Evolutionary conservation across 2,113 vertebrate genomes (phyloP), one percentile per base, ranked within the genome.

Genomic region (Tupaia tana): DNA sequence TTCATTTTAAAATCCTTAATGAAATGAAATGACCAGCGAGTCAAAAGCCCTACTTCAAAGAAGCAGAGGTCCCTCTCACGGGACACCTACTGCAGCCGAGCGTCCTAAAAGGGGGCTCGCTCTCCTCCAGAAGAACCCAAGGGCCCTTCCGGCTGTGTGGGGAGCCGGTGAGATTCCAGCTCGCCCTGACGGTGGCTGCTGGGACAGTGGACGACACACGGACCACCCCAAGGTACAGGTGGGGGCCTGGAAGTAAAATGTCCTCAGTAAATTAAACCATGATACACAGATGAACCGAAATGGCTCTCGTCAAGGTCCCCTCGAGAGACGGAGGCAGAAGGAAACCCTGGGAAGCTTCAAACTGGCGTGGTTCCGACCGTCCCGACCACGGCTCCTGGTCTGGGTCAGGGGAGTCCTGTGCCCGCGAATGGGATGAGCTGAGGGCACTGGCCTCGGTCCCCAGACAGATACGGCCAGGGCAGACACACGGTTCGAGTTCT

Each of bases 171-270:
- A 14, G 1, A 15, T 3, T 34, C 43, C 10, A 31, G 22, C 31
- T 56, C 24, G 5, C 20, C 19, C 67, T 43, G 34, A 16, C 27
- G 9, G 34, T 24, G 58, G 0, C 2, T 9, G 1, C 11, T 0
- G n/a, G 73, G 7, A 43, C 27, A 1, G 34, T 12, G 20, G 8
- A 1, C 25, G 4, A 1, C 13, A 12, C 0, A 1, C 0, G 4
- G 13, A 63, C 34, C 1, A 5, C 43, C 3, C 1, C 2, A 2
- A 19, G 4, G 11, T 0, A 9, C 1, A 2, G 2, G n/a, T 20
- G 8, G 16, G 6, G 7, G 43, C 43, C 43, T 43, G 43, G 43
- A 43, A 43, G 43, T 43, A 43, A 43, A 43, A 43, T 43, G 43
- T 43, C 43, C 4, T 43, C 43, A 43, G 43, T 43, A 43, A 43